Evolutionary conservation across 2,113 vertebrate species (phyloP).

Genomic region (Ovis canadensis): DNA sequence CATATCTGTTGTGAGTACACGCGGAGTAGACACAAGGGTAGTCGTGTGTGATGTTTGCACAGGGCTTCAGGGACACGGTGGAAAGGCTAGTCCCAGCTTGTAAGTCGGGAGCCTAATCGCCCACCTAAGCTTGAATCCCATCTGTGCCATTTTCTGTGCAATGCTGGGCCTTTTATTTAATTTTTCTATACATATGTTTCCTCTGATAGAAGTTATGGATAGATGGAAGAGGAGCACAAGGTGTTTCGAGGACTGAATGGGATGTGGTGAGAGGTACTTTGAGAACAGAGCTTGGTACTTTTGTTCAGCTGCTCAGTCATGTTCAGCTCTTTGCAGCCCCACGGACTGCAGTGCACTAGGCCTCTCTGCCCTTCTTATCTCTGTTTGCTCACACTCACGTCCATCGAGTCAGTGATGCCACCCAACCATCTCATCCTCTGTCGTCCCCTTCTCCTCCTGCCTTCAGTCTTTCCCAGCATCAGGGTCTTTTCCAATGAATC

Average conservation of each 20-base stretch:
- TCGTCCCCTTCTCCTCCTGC: neutral
- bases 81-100: rapidly evolving
- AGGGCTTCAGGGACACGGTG: neutral
- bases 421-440: neutral
- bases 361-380: neutral
- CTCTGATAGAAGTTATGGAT: neutral
- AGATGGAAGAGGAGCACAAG: rapidly evolving
- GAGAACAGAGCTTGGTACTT: neutral
- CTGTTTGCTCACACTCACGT: neutral
- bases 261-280: neutral
- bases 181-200: neutral
- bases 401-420: neutral
- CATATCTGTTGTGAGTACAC: rapidly evolving
- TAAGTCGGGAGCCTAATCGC: neutral
- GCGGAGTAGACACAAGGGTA: rapidly evolving
- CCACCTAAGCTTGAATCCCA: rapidly evolving
- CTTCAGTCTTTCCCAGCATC: neutral
- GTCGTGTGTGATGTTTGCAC: rapidly evolving
- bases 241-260: too few species aligned
- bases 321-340: neutral
- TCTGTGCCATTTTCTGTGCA: neutral
- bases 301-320: neutral
- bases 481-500: neutral
- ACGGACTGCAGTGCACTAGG: rapidly evolving
- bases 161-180: rapidly evolving